Evolutionary conservation across 2,888 invertebrate species (phyloP).

Genomic region (Pristionchus fissidentatus): DNA sequence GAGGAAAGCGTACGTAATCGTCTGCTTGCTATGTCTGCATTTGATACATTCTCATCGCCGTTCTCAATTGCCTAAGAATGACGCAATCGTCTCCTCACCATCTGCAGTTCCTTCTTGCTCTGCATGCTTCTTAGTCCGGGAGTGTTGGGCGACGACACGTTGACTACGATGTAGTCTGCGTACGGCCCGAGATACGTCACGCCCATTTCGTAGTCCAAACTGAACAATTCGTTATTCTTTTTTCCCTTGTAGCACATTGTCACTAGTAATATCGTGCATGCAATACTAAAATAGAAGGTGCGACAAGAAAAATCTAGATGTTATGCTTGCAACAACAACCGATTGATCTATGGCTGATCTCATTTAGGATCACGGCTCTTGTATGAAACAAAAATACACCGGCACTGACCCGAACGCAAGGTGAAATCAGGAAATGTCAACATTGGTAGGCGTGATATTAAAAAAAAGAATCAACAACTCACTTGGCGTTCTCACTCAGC

Average conservation of each 20-base stretch:
- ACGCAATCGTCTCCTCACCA: slow-evolving; percentile 52
- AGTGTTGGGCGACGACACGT: slow-evolving; percentile 97
- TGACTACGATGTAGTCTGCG: slow-evolving; percentile 96
- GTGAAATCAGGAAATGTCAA: too few relatives aligned
- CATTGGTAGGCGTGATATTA: neutral
- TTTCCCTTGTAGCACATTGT: neutral
- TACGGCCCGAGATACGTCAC: slow-evolving; percentile 86
- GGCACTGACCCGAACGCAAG: too few relatives aligned
- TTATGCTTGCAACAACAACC: too few relatives aligned
- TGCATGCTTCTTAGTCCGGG: slow-evolving; percentile 90
- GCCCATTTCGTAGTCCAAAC: slow-evolving; percentile 80
- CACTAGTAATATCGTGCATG: neutral
- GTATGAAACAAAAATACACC: too few relatives aligned
- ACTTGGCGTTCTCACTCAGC: slow-evolving; percentile 82
- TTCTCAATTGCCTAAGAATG: too few relatives aligned
- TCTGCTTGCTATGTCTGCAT: too few relatives aligned
- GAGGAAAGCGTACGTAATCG: too few relatives aligned
- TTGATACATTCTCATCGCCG: too few relatives aligned
- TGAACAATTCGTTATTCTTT: neutral
- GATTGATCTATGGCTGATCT: too few relatives aligned
- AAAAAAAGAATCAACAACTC: neutral
- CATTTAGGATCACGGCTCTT: neutral
- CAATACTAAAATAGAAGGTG: neutral
- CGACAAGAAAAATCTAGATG: too few relatives aligned
- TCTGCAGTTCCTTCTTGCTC: slow-evolving; percentile 81